These are phyloP conservation scores for Mycteria americana DNA, from an alignment of 2,797 vertebrate genomes.

Conservation along the genomic window DNA sequence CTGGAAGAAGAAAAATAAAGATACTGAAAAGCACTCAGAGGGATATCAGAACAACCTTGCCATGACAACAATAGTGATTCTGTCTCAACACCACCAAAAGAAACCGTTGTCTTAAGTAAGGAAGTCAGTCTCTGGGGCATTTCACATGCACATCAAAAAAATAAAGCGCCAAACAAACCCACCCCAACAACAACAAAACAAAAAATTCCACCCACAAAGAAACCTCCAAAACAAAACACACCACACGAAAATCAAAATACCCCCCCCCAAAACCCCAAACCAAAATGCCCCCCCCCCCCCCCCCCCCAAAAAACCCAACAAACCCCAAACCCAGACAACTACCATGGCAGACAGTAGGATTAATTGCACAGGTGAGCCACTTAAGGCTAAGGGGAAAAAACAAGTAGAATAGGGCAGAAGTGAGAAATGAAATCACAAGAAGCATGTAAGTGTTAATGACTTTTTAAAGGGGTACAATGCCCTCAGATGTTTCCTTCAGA, in stretches of 20 bases:
- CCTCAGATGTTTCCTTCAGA: neutral
- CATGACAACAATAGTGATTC: neutral
- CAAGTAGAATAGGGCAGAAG: neutral
- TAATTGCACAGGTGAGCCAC: neutral
- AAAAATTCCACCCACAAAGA: neutral
- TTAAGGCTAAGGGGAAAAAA: neutral
- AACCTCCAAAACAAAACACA: neutral
- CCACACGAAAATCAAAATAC: neutral
- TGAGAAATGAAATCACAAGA: neutral
- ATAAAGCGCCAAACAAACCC: neutral
- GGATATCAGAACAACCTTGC: neutral
- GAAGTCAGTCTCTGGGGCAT: neutral
- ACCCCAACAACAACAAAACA: neutral
- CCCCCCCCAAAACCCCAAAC: neutral
- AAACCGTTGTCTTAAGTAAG: neutral
- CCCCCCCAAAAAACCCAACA: accelerated
- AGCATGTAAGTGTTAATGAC: neutral
- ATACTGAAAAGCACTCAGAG: neutral
- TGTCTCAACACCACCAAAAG: neutral
- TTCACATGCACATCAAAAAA: neutral
- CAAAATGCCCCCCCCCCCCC: neutral
- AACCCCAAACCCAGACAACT: neutral
- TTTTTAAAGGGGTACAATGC: neutral
- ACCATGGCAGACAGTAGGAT: neutral
- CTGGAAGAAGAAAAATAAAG: neutral